These are phyloP conservation scores for Chloropsis cyanopogon DNA, from an alignment of 2,113 vertebrate genomes.

Conservation along the genomic window DNA sequence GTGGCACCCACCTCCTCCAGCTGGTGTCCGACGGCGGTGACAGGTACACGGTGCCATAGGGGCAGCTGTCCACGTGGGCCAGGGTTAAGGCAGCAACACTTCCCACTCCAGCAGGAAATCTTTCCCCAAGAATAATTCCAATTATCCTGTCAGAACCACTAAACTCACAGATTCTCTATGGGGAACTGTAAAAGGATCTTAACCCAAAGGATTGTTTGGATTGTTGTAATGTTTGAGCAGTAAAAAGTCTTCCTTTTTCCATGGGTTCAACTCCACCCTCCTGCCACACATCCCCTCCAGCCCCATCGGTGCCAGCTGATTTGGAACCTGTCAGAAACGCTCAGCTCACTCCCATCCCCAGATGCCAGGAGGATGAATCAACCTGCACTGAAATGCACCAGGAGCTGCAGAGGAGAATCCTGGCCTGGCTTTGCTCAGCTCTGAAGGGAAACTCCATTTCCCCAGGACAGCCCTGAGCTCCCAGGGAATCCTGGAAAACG, in stretches of 20 bases:
- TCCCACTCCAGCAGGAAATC: neutral
- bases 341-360: neutral
- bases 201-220: neutral
- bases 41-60: constrained; percentile 94
- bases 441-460: neutral
- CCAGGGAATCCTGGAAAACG: neutral
- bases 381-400: neutral
- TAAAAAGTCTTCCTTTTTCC: neutral
- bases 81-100: constrained; percentile 74
- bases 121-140: neutral
- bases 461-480: neutral
- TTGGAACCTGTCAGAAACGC: neutral
- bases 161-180: rapidly evolving
- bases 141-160: neutral
- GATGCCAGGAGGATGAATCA: neutral
- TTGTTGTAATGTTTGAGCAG: neutral
- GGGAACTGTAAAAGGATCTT: neutral
- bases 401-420: neutral
- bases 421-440: neutral
- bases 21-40: constrained; percentile 94
- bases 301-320: neutral
- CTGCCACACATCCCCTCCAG: neutral
- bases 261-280: neutral
- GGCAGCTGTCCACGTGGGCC: constrained; percentile 93
- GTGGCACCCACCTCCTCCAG: constrained; percentile 90